These are phyloP conservation scores for Marisa cornuarietis DNA, from an alignment of 1,140 invertebrate species.

Conservation along the genomic window DNA sequence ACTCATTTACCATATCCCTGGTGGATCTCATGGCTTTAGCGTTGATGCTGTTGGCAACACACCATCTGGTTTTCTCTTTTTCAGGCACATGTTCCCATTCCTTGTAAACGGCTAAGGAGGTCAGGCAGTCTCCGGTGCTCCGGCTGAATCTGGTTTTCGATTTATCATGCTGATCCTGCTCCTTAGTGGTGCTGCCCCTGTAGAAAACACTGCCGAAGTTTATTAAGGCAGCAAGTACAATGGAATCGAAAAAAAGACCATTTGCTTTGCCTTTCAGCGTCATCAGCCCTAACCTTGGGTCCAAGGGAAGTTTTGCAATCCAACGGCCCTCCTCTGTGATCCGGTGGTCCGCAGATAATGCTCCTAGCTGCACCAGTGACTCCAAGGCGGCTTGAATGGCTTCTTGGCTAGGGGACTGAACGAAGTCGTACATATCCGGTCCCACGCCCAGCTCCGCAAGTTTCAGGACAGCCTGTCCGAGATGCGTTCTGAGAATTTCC, in stretches of 20 bases:
- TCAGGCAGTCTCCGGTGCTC: slow-evolving; percentile 89
- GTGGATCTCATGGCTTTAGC: slow-evolving; percentile 47
- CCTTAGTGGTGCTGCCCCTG: slow-evolving; percentile 64
- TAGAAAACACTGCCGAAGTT: slow-evolving; percentile 40
- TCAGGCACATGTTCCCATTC: slow-evolving; percentile 45
- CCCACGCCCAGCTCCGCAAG: slow-evolving; percentile 46
- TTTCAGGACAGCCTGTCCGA: slow-evolving; percentile 52
- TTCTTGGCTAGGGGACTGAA: slow-evolving; percentile 42
- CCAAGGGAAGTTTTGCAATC: slow-evolving; percentile 53
- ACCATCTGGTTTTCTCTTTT: slow-evolving; percentile 50
- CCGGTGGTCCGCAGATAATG: slow-evolving; percentile 39
- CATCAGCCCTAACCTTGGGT: slow-evolving; percentile 46
- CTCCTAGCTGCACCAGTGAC: slow-evolving; percentile 42
- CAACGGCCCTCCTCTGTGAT: slow-evolving; percentile 52
- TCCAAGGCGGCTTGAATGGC: slow-evolving; percentile 40
- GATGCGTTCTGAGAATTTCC: slow-evolving; percentile 53
- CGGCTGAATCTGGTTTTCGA: slow-evolving; percentile 79
- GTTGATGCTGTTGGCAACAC: slow-evolving; percentile 52
- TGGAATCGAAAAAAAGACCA: slow-evolving; percentile 71
- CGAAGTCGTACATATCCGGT: slow-evolving; percentile 52
- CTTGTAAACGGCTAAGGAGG: slow-evolving; percentile 88
- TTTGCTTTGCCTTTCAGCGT: slow-evolving; percentile 38
- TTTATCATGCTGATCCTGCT: slow-evolving; percentile 73
- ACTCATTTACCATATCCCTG: slow-evolving; percentile 46
- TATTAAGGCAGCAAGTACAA: slow-evolving; percentile 43